Base-by-base conservation (phyloP, 2,113 vertebrate species). In the Sander vitreus region DNA sequence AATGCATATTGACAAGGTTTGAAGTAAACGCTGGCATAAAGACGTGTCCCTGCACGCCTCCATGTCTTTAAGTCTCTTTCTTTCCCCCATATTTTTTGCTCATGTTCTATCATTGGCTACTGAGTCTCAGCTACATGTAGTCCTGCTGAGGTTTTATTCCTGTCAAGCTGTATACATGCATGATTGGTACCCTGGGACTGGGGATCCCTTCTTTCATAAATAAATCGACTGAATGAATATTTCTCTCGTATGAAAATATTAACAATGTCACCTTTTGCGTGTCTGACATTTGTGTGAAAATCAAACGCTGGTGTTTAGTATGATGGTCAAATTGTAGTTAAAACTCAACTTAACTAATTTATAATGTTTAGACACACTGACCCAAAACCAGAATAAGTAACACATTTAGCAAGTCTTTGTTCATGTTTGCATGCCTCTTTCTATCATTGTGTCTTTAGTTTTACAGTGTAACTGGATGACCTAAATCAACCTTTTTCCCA, bases 1-100 rank as follows among this genome's bases (percentile, higher is more conserved):
- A 81, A 84, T 79, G 60, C 45, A 30, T 70, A 45, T 64, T 84
- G 74, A 79, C 72, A 80, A 33, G 67, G 75, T 76, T 76, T 84
- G 71, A 84, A 68, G 50, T 33, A 30, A 87, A 43, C 39, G 15
- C 36, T 3, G 53, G 63, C 4, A 4, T 66, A 1, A 30, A 43
- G 63, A 75, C 21, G 8, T 36, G 65, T 84, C 54, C 69, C 64
- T 33, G 21, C 14, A 25, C 9, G 30, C 66, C 57, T 80, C 55
- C 27, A 9, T 60, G 51, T 75, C 27, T 63, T 45, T 36, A n/a
- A 2, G 19, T 62, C 21, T 81, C 15, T 25, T 51, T 39, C 39
- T 43, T 30, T 16, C 1, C 16, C 2, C 7, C 1, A 21, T 43
- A 59, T 39, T 68, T 73, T 75, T 21, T 8, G 2, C 11, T n/a